Evolutionary conservation across 2,113 vertebrate genomes (phyloP), one percentile per base, ranked within the genome.

Genomic region (Chaenocephalus aceratus): DNA sequence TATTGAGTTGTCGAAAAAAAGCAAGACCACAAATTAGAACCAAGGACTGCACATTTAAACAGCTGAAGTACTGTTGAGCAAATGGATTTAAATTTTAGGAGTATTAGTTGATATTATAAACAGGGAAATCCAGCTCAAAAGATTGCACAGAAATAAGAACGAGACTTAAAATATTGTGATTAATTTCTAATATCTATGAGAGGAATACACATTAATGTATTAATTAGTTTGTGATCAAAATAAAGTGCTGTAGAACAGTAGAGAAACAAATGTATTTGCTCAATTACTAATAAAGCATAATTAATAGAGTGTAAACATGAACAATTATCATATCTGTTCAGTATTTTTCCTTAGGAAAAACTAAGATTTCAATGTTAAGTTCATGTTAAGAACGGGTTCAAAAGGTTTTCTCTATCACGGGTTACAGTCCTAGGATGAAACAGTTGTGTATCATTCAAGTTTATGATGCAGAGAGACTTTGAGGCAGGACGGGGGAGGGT

Each of bases 1-100:
- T 92, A 93, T 92, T 83, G 86, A 89, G 86, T 88, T 77, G 86
- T 89, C 84, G 67, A 77, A 85, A 91, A 83, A 85, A 91, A 80
- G 86, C 82, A 86, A 76, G 45, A 77, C 46, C 80, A 82, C 66
- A 84, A 88, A 91, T 91, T 86, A 89, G 72, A 89, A 77, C 54
- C 75, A 79, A 92, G 84, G 68, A 86, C 84, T 66, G 62, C 75
- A 81, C 83, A 82, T 88, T 80, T 75, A 85, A 82, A 87, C 58
- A 84, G 87, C 73, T 74, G 63, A 73, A 80, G 81, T 45, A 79
- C 49, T 74, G 72, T 72, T 59, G 16, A 83, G 69, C 62, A 79
- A 81, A 75, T 60, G 44, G 57, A 75, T 79, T 89, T 90, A 60
- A 84, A 74, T 89, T 84, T 72, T 56, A 52, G 1, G 49, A 79